A percentile compares a stretch with the other conserved stretches of the same genome.
Evolutionary conservation across 2,888 invertebrate genomes (phyloP).

Genomic region (Tachina fera): DNA sequence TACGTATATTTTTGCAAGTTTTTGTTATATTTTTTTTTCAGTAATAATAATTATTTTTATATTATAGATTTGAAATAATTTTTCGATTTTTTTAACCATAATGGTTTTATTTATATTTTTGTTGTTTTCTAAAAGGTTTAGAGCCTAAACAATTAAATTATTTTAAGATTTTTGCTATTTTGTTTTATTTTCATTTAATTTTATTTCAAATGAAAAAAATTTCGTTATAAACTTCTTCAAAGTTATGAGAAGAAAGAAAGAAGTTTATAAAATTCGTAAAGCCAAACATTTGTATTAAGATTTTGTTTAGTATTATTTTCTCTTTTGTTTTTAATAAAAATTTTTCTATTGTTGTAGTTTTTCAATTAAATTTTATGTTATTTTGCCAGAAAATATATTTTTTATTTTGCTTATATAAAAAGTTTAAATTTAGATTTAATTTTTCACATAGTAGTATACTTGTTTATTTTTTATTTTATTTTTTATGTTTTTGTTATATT

Average conservation of each 20-base stretch:
- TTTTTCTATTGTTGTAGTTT: constrained; percentile 62
- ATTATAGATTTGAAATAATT: constrained; percentile 49
- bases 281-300: constrained; percentile 61
- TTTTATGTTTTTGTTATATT: constrained; percentile 16
- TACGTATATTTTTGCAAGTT: constrained; percentile 65
- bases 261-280: constrained; percentile 67
- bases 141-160: constrained; percentile 71
- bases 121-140: constrained; percentile 65
- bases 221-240: constrained; percentile 63
- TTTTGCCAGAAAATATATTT: constrained; percentile 41
- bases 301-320: constrained; percentile 28
- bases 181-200: constrained; percentile 32
- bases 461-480: constrained; percentile 40
- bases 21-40: constrained; percentile 43
- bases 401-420: constrained; percentile 30
- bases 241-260: constrained; percentile 30
- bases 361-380: constrained; percentile 46
- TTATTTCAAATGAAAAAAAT: constrained; percentile 57
- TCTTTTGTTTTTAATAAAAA: constrained; percentile 48
- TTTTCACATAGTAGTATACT: constrained; percentile 64
- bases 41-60: constrained; percentile 49
- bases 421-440: constrained; percentile 33
- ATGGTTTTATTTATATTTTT: constrained; percentile 51
- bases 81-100: constrained; percentile 60
- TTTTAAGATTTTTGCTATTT: constrained; percentile 70